A percentile compares a stretch with the other conserved stretches of the same genome.
Conservation (phyloP, 2,888 invertebrate genomes). For the Cheilosia vulpina region DNA sequence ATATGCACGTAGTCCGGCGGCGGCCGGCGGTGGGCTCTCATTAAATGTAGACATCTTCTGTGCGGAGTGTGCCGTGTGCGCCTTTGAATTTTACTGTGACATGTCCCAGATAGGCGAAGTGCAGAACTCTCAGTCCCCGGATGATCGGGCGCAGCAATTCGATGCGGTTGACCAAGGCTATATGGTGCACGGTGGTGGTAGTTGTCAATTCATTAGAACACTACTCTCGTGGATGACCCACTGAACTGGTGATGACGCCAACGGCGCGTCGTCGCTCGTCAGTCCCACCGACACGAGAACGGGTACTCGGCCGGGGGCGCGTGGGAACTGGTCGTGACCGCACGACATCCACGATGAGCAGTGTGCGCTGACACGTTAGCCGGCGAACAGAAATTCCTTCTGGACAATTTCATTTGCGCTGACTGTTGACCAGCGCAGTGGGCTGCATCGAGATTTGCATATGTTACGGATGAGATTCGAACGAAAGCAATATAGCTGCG, state of each 20-base stretch:
- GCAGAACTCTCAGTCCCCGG: constrained; percentile 38
- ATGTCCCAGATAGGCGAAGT: constrained; percentile 68
- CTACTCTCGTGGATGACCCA: constrained; percentile 70
- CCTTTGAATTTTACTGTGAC: constrained; percentile 65
- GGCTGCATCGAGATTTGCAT: constrained; percentile 44
- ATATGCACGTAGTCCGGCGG: constrained; percentile 31
- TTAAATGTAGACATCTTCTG: constrained; percentile 62
- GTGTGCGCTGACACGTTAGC: constrained; percentile 63
- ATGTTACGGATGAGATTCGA: constrained; percentile 42
- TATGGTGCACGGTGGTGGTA: not conserved
- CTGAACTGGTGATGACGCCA: constrained; percentile 68
- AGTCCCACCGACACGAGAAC: constrained; percentile 2
- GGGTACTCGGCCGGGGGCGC: constrained; percentile 40
- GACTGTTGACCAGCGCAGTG: constrained; percentile 29
- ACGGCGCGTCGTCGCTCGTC: constrained; percentile 14
- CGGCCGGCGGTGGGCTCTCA: constrained; percentile 40
- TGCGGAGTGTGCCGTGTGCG: constrained; percentile 4
- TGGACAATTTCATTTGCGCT: constrained; percentile 57
- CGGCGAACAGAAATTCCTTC: constrained; percentile 11
- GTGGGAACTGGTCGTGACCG: constrained; percentile 71
- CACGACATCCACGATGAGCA: constrained; percentile 61
- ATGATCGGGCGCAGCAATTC: constrained; percentile 47
- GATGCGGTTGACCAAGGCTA: constrained; percentile 56
- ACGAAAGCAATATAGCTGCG: constrained; percentile 27
- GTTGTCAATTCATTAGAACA: constrained; percentile 73